Percentiles rank a stretch among this genome's conserved stretches.
Conservation (phyloP, 2,797 vertebrate genomes). For the Onychomys arenicola region DNA sequence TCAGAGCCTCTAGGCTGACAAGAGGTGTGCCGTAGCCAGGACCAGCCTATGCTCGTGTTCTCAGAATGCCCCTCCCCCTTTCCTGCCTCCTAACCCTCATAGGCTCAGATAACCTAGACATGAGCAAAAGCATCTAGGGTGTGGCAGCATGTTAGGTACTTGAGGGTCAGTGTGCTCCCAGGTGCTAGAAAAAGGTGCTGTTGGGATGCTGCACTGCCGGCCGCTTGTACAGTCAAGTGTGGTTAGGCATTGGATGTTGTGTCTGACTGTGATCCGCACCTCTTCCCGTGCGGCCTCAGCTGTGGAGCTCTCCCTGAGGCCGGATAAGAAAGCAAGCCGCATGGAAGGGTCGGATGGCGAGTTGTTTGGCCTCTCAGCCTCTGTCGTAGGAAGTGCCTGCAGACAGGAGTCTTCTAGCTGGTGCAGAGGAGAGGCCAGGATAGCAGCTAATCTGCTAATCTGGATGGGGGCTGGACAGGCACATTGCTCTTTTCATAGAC, state of each 20-base stretch:
- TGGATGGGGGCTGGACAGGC: background rate
- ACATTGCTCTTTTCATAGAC: background rate
- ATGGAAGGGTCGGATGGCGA: background rate
- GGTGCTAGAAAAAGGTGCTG: slow-evolving; percentile 13
- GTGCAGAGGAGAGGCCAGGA: background rate
- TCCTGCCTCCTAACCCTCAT: background rate
- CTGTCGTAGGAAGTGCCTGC: background rate
- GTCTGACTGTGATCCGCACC: background rate
- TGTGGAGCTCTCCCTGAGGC: background rate
- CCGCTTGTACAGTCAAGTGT: slow-evolving; percentile 40
- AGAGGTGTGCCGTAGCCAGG: background rate
- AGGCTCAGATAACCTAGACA: slow-evolving; percentile 41
- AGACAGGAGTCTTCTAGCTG: background rate
- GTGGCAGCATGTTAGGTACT: background rate
- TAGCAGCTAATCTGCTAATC: background rate
- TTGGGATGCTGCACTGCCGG: background rate
- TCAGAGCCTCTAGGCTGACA: background rate
- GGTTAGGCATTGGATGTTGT: background rate
- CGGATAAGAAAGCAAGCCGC: background rate
- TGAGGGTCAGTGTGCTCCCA: slow-evolving; percentile 3
- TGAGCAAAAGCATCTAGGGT: background rate
- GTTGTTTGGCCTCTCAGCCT: background rate
- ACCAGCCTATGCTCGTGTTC: background rate
- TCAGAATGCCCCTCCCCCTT: background rate
- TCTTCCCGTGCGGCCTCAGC: background rate